Conservation (phyloP, 1,140 invertebrate species). For the Zaprionus nigranus region DNA sequence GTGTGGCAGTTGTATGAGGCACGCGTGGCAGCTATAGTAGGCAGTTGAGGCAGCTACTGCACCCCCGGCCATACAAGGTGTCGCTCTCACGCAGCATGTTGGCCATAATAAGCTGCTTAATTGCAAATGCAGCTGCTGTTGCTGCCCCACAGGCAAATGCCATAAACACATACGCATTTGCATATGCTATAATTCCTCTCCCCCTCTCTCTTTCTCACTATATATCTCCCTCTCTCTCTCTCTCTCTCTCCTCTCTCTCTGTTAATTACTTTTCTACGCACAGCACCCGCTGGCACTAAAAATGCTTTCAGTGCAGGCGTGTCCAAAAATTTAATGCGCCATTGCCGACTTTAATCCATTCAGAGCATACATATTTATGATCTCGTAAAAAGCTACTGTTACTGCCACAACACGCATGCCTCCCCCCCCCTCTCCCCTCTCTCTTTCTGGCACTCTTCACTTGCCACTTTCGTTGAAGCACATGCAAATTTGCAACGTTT, state of each 20-base stretch:
- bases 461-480: conserved; percentile 31
- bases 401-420: conserved; percentile 6
- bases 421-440: neutral
- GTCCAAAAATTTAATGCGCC: conserved; percentile 44
- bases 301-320: conserved; percentile 31
- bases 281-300: conserved; percentile 29
- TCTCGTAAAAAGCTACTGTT: conserved; percentile 37
- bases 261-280: conserved; percentile 62
- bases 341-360: conserved; percentile 49
- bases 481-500: conserved; percentile 57
- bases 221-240: neutral
- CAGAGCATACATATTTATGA: conserved; percentile 50
- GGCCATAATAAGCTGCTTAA: conserved; percentile 70
- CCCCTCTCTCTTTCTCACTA: neutral
- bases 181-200: conserved; percentile 33
- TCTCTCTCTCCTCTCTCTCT: conserved; percentile 1
- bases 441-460: conserved; percentile 1
- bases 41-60: neutral
- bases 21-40: neutral
- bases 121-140: conserved; percentile 61
- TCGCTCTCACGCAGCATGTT: conserved; percentile 19
- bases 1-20: neutral
- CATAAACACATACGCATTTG: conserved; percentile 51
- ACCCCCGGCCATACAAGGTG: conserved; percentile 6
- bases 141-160: conserved; percentile 19